phyloP scores from a whole-genome alignment of 2,888 invertebrate species.

The Andrena bicolor region DNA sequence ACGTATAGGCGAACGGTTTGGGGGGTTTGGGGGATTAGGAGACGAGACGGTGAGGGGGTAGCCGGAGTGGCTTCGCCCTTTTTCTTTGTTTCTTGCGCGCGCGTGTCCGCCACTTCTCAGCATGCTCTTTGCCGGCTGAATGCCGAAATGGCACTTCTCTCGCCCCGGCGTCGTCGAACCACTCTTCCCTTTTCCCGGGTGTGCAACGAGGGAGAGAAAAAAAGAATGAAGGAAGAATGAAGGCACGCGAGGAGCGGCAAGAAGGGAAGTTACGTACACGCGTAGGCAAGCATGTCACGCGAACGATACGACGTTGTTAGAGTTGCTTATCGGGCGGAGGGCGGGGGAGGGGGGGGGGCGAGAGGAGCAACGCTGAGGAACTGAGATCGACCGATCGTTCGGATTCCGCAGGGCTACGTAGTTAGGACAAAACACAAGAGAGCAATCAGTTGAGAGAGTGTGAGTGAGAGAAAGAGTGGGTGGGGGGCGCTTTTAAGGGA shows the following conservation, averaged over 20 bases:
- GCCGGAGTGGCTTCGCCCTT: slow-evolving; percentile 60
- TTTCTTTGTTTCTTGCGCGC: slow-evolving; percentile 62
- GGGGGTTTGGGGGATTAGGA: slow-evolving; percentile 20
- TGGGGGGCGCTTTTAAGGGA: slow-evolving; percentile 23
- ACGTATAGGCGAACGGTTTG: slow-evolving; percentile 26
- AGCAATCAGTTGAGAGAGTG: neutral
- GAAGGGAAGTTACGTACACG: slow-evolving; percentile 25
- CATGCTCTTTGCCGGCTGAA: slow-evolving; percentile 66
- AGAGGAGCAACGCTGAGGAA: slow-evolving; percentile 19
- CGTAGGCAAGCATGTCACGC: slow-evolving; percentile 65
- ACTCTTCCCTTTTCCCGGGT: slow-evolving; percentile 72
- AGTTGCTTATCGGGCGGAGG: slow-evolving; percentile 53
- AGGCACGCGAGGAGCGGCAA: slow-evolving; percentile 26
- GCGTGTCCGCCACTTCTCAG: slow-evolving; percentile 62
- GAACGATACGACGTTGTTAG: slow-evolving; percentile 69
- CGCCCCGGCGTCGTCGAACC: slow-evolving; percentile 65
- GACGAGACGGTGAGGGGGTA: slow-evolving; percentile 29
- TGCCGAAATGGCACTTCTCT: slow-evolving; percentile 70
- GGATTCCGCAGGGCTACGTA: slow-evolving; percentile 19
- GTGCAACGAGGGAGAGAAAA: slow-evolving; percentile 66
- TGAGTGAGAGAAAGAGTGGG: neutral
- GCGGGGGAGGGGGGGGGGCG: slow-evolving; percentile 2
- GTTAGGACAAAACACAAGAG: neutral
- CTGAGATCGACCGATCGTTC: slow-evolving; percentile 29
- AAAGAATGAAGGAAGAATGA: slow-evolving; percentile 36